phyloP scores from a whole-genome alignment of 2,113 vertebrate species.

The Hyla sarda region DNA sequence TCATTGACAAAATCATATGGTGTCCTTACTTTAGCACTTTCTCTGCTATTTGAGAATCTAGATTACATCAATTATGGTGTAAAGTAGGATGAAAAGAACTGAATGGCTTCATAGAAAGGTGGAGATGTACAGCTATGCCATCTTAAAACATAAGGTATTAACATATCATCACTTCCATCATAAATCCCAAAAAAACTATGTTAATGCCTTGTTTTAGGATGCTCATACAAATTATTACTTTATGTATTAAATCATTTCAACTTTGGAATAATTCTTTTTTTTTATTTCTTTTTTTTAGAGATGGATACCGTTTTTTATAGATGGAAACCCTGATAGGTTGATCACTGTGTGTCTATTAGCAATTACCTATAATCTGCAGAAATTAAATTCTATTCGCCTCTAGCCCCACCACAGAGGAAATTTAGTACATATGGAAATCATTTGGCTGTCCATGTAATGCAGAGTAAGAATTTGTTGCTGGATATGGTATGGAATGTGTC shows the following conservation, averaged over 20 bases:
- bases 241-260: background rate
- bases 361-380: no score
- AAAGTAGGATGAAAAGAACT: background rate
- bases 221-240: background rate
- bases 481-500: no score
- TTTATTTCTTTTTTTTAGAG: background rate
- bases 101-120: background rate
- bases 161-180: background rate
- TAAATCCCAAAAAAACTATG: background rate
- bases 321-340: no score
- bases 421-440: no score
- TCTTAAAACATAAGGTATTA: background rate
- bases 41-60: background rate
- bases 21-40: background rate
- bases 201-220: background rate
- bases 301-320: no score
- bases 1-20: background rate
- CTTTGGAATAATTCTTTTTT: background rate
- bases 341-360: no score
- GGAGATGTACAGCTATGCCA: background rate
- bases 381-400: no score
- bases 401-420: no score
- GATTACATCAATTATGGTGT: background rate
- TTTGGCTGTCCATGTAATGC: no score
- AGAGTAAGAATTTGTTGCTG: no score